Evolutionary conservation across 2,797 vertebrate genomes (phyloP).

Genomic region (Odontamblyopus lacepedii): DNA sequence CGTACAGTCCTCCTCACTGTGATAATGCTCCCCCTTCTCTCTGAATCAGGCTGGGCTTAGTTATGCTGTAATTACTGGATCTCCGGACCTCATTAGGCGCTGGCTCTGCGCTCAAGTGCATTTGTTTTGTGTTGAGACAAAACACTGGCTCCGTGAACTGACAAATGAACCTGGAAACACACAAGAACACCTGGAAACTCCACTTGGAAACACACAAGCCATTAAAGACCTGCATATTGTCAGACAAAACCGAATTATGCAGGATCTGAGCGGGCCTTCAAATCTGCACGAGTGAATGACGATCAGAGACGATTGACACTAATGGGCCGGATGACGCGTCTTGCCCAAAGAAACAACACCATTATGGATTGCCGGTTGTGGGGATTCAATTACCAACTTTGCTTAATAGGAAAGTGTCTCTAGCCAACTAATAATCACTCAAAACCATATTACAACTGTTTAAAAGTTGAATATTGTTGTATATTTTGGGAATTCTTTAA

Average conservation of each 20-base stretch:
- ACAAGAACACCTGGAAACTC: neutral
- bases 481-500: too few relatives aligned
- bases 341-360: neutral
- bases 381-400: too few relatives aligned
- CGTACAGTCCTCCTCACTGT: neutral
- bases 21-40: neutral
- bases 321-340: neutral
- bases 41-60: constrained; percentile 19
- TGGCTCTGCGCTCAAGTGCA: constrained; percentile 23
- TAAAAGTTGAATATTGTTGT: too few relatives aligned
- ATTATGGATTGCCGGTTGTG: neutral
- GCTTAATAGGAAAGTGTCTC: too few relatives aligned
- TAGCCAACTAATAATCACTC: too few relatives aligned
- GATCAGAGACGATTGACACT: neutral
- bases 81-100: constrained; percentile 32
- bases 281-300: neutral
- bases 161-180: neutral
- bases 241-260: neutral
- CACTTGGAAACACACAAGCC: neutral
- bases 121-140: constrained; percentile 20
- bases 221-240: neutral
- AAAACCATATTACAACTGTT: too few relatives aligned
- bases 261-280: neutral
- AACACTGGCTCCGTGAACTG: neutral
- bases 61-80: constrained; percentile 30